A percentile compares a stretch with the other conserved stretches of the same genome.
Conservation (phyloP, 2,797 vertebrate species). For the Liasis olivaceus region DNA sequence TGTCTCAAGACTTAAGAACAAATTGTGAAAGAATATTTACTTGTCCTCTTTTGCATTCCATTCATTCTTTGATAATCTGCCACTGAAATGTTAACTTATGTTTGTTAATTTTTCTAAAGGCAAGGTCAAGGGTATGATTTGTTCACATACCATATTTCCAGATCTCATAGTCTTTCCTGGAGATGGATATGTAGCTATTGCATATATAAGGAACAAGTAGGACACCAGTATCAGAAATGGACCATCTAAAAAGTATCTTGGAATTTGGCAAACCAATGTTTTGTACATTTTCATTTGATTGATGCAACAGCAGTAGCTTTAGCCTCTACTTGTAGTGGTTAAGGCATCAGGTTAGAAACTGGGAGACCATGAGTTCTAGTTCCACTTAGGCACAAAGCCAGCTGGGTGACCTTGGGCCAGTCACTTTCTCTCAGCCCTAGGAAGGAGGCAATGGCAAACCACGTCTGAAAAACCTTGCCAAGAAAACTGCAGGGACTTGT, state of each 20-base stretch:
- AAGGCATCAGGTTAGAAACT: too few species aligned
- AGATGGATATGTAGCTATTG: conserved; percentile 25
- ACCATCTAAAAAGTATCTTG: conserved; percentile 48
- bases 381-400: too few species aligned
- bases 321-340: not conserved
- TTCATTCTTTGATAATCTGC: conserved; percentile 57
- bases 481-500: too few species aligned
- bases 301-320: not conserved
- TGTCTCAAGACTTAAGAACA: not conserved
- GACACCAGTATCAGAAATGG: conserved; percentile 1
- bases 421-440: too few species aligned
- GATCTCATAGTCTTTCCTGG: conserved; percentile 44
- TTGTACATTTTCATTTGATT: conserved; percentile 51
- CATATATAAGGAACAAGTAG: conserved; percentile 32
- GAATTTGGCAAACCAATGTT: conserved; percentile 55
- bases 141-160: conserved; percentile 55
- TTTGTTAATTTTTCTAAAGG: conserved; percentile 69
- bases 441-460: too few species aligned
- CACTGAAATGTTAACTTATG: conserved; percentile 70
- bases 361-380: too few species aligned
- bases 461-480: too few species aligned
- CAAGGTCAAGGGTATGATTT: conserved; percentile 57
- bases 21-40: not conserved
- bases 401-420: too few species aligned
- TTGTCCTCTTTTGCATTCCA: conserved; percentile 52